A percentile compares a stretch with the other conserved stretches of the same genome.
Conservation (phyloP, 1,140 invertebrate species). For the Phenacoccus solenopsis region DNA sequence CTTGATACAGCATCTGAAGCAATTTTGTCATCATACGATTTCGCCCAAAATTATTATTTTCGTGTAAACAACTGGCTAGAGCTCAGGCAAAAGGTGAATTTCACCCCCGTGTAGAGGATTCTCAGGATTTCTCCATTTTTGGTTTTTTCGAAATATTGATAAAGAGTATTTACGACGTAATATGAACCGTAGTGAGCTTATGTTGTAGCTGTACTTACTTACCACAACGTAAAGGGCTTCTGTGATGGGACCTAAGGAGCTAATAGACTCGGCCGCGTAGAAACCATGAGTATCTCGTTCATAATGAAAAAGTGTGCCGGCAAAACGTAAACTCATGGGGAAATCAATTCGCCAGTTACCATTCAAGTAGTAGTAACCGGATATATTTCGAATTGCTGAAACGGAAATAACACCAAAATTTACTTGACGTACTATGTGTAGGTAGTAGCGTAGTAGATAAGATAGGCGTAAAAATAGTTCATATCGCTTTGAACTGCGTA, state of each 20-base stretch:
- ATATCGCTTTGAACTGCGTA: no score
- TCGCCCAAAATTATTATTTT: background rate
- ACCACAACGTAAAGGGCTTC: conserved; percentile 80
- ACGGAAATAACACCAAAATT: conserved; percentile 8
- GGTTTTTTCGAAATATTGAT: no score
- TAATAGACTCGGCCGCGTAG: conserved; percentile 66
- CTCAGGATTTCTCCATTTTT: no score
- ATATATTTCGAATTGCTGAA: conserved; percentile 65
- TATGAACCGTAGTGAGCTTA: no score
- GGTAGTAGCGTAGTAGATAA: background rate
- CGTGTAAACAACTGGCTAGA: no score
- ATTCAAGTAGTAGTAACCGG: conserved; percentile 79
- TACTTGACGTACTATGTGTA: background rate
- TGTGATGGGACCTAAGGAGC: conserved; percentile 68
- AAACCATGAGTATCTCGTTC: conserved; percentile 57
- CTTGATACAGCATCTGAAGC: conserved; percentile 68
- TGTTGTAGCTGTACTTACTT: conserved; percentile 35
- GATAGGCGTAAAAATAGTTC: background rate
- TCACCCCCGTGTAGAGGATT: background rate
- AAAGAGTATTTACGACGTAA: no score
- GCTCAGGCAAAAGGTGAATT: no score
- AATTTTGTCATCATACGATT: background rate
- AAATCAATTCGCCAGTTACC: conserved; percentile 89
- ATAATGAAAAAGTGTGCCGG: conserved; percentile 77
- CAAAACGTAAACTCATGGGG: conserved; percentile 60